Base-by-base conservation (phyloP, 23 tunicate species). In the Halocynthia roretzi region DNA sequence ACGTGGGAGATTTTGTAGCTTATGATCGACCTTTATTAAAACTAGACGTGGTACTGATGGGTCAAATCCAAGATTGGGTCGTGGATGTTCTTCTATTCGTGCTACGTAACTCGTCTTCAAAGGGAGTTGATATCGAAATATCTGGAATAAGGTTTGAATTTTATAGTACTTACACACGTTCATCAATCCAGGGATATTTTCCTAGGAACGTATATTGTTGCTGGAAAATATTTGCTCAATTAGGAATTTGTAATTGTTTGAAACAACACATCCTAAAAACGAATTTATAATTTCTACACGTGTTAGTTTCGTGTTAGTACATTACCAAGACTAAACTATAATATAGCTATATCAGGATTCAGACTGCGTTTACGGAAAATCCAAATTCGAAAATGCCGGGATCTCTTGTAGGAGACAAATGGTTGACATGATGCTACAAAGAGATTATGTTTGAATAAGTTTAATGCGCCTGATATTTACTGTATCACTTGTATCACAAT, bases 31-130 rank as follows among this genome's bases (percentile, higher is more conserved):
- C 70, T 10, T 40, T 65, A 10, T 73, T 82, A 11, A 82, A 82
- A 61, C 62, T 82, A 2, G 80, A 82, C 20, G 73, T 82, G 7
- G 86, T 76, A 8, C 5, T 82, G 73, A 50, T 82, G 48, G 86
- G 86, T 7, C 63, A 80, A 0, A 50, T 44, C 19, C 73, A 82
- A 22, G 80, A 62, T 48, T 60, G 71, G 72, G 60, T 73, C 18
- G 73, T 68, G 6, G 86, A 73, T 68, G 80, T 72, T 63, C 71
- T 82, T n/a, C 69, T 82, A 21, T 51, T 17, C 20, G 80, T 82
- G 61, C 61, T 82, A 21, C 73, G 51, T 19, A 73, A 75, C 14
- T 74, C 86, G 0, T 51, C 60, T 7, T 49, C 40, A 63, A 50
- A 73, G 7, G 78, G 78, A 49, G 31, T 82, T 20, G 63, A 65